A percentile compares a stretch with the other conserved stretches of the same genome.
phyloP scores from a whole-genome alignment of 2,888 invertebrate genomes.

The Catotricha subobsoleta region DNA sequence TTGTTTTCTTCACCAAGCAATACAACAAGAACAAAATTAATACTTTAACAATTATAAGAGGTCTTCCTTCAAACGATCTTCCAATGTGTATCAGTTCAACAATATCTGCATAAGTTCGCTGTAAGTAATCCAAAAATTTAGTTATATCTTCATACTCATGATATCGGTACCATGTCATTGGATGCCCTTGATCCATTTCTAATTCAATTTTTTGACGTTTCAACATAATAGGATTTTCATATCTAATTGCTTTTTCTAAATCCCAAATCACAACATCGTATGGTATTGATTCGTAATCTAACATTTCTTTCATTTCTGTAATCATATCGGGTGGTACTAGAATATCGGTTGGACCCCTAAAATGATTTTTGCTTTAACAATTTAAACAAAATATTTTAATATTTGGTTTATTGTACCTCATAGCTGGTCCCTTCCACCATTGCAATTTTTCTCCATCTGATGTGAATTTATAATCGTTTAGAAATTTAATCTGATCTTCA shows the following conservation, averaged over 20 bases:
- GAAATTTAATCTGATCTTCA: constrained; percentile 26
- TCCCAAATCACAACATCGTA: constrained; percentile 52
- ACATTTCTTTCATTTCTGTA: constrained; percentile 36
- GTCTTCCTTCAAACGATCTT: constrained; percentile 50
- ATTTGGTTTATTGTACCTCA: constrained; percentile 19
- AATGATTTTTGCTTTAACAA: not conserved
- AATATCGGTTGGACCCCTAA: constrained; percentile 43
- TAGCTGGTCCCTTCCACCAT: constrained; percentile 39
- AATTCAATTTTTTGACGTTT: constrained; percentile 41
- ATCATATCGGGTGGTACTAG: constrained; percentile 51
- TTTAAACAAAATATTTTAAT: not conserved
- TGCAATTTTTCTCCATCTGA: constrained; percentile 34
- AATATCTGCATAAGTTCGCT: constrained; percentile 41
- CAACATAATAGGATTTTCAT: constrained; percentile 46
- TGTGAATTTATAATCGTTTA: constrained; percentile 29
- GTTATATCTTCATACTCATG: constrained; percentile 52
- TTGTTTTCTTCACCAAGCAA: no score
- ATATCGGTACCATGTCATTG: constrained; percentile 53
- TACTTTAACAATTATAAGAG: constrained; percentile 52
- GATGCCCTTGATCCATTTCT: constrained; percentile 38
- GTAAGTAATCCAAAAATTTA: constrained; percentile 48
- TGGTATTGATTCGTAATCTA: constrained; percentile 41
- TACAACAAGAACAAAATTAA: no score
- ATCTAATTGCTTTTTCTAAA: constrained; percentile 51
- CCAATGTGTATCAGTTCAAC: constrained; percentile 54